Conservation (phyloP, 1,140 invertebrate genomes). For the Caligus rogercresseyi region DNA sequence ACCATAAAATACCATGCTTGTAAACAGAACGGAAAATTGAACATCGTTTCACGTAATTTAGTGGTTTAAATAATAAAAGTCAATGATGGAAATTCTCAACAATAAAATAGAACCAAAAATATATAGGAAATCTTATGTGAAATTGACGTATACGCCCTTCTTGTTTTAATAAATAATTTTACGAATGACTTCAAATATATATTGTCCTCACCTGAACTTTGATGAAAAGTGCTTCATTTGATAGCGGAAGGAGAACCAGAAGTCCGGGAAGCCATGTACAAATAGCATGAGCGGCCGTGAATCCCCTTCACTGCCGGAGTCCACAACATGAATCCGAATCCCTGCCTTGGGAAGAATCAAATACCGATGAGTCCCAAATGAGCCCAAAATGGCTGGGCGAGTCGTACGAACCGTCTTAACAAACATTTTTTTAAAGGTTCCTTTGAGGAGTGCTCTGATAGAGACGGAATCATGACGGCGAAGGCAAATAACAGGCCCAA, state of each 20-base stretch:
- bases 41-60: too few relatives aligned
- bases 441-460: background rate
- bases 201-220: slow-evolving; percentile 28
- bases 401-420: background rate
- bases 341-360: background rate
- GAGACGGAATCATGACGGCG: background rate
- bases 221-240: slow-evolving; percentile 44
- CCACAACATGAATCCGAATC: background rate
- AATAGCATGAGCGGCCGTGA: slow-evolving; percentile 40
- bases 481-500: background rate
- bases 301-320: background rate
- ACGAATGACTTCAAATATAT: too few relatives aligned
- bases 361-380: background rate
- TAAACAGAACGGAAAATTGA: too few relatives aligned
- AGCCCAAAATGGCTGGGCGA: background rate
- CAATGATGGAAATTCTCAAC: too few relatives aligned
- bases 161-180: too few relatives aligned
- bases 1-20: too few relatives aligned
- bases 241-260: slow-evolving; percentile 49
- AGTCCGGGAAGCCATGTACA: slow-evolving; percentile 59
- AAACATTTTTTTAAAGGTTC: background rate
- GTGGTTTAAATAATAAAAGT: too few relatives aligned
- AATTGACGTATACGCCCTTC: too few relatives aligned
- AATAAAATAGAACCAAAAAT: too few relatives aligned
- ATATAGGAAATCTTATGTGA: too few relatives aligned